Evolutionary conservation across 2,113 vertebrate species (phyloP), one percentile per base, ranked within the genome.

Genomic region (Zosterops pallidus): DNA sequence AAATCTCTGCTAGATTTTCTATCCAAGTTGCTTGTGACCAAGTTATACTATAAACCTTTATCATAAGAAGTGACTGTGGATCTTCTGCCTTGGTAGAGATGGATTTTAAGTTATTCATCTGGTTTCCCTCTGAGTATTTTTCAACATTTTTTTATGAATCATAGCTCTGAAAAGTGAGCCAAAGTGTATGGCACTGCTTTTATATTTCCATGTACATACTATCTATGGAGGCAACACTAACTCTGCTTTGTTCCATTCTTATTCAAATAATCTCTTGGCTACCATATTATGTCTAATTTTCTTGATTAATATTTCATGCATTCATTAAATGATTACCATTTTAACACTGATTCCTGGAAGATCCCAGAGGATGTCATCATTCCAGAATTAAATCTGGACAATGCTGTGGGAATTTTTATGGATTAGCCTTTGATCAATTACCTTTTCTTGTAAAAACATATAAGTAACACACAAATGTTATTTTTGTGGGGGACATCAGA

Each of bases 171-270:
- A 37, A 63, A 75, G 17, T 3, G 2, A 55, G 24, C 35, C 14
- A 18, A 52, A 35, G 1, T 65, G 3, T 18, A 29, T 18, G 29
- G 6, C 33, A 11, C 24, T 72, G 33, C 26, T 50, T 70, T 59
- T 18, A 5, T 55, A 35, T 4, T 35, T 5, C 8, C 11, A 9
- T 7, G 31, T 33, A 20, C 1, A 0, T 33, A 18, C 12, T 3
- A 7, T 4, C 31, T 57, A 5, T 28, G 85, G 31, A 64, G 33
- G 23, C 26, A 69, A 8, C 5, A 29, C 14, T 31, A 3, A 7
- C 22, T 63, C 14, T 44, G 4, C 63, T 70, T 24, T 41, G 5
- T 46, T 70, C 55, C 15, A 41, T 5, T 7, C 21, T 50, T 24
- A 18, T 59, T 68, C 33, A 47, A 6, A 71, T 21, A 76, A 39